phyloP scores from a whole-genome alignment of 2,113 vertebrate species.

The Morone chrysops region DNA sequence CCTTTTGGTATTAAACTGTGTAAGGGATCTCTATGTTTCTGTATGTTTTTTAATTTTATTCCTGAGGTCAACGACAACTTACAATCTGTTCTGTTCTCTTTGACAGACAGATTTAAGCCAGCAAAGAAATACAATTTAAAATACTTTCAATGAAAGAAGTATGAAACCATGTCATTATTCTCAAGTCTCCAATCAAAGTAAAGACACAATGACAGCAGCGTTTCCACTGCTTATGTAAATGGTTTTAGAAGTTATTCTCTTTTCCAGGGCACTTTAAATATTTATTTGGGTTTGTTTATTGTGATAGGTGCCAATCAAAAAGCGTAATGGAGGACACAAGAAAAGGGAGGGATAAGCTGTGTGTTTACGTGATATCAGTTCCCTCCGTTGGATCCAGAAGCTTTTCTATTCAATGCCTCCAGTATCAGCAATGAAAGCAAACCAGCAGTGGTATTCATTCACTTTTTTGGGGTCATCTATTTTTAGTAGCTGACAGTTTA shows the following conservation, averaged over 20 bases:
- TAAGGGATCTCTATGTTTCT: not conserved
- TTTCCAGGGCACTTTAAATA: conserved; percentile 16
- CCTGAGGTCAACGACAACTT: not conserved
- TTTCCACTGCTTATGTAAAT: not conserved
- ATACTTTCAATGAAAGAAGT: not conserved
- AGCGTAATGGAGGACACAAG: not conserved
- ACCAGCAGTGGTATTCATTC: not conserved
- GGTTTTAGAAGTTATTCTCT: not conserved
- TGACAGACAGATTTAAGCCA: not conserved
- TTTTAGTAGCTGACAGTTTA: conserved; percentile 15
- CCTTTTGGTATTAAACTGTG: not conserved
- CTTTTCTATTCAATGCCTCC: not conserved
- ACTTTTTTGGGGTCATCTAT: conserved; percentile 29
- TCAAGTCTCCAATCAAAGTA: not conserved
- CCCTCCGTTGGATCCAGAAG: not conserved
- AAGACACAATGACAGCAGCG: not conserved
- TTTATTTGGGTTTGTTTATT: conserved; percentile 17
- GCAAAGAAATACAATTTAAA: not conserved
- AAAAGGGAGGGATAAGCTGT: not conserved
- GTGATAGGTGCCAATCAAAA: not conserved
- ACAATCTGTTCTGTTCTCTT: not conserved
- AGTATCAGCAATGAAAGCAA: not conserved
- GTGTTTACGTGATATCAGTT: conserved; percentile 8
- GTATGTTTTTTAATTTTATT: not conserved
- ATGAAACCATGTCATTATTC: not conserved